Evolutionary conservation across 2,888 invertebrate genomes (phyloP), one percentile per base, ranked within the genome.

Genomic region (Mamestra brassicae): DNA sequence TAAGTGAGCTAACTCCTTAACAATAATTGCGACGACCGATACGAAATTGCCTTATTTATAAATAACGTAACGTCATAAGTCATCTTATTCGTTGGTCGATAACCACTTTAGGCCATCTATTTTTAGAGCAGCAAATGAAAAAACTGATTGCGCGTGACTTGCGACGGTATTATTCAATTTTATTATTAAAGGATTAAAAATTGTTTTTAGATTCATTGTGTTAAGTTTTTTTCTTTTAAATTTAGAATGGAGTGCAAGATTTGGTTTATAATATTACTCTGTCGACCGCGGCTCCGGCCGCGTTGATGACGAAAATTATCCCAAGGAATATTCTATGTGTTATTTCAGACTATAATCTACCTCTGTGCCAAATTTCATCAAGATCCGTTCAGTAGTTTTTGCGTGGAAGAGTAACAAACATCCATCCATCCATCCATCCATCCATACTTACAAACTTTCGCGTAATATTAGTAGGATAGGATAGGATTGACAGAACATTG

Each of bases 11-110:
- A 72, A 45, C 67, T 70, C 47, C 74, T 1, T 57, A 60, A 74
- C 10, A 60, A 74, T 61, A 42, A 81, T 52, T 57, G 38, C 65
- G 38, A 54, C 15, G n/a, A 58, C 55, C 17, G 66, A 67, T 74
- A 70, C 69, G 80, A 81, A 83, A 83, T 71, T 83, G 71, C 74
- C 70, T 68, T 10, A 57, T 17, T 5, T 74, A 83, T 67, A 70
- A 69, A 83, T 83, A 81, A 67, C 26, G 11, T 81, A 60, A 83
- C 73, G 79, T 83, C 55, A 38, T 52, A 67, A 60, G 7, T 74
- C 66, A 60, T 60, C 45, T 55, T 70, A 50, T 62, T 73, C 10
- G 66, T 67, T 83, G 69, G 42, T 70, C 67, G 64, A 62, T 62
- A 74, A 68, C 58, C 66, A 79, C 34, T 83, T 83, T 67, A 61